phyloP scores from a whole-genome alignment of 2,113 vertebrate species.

The Lagopus muta region DNA sequence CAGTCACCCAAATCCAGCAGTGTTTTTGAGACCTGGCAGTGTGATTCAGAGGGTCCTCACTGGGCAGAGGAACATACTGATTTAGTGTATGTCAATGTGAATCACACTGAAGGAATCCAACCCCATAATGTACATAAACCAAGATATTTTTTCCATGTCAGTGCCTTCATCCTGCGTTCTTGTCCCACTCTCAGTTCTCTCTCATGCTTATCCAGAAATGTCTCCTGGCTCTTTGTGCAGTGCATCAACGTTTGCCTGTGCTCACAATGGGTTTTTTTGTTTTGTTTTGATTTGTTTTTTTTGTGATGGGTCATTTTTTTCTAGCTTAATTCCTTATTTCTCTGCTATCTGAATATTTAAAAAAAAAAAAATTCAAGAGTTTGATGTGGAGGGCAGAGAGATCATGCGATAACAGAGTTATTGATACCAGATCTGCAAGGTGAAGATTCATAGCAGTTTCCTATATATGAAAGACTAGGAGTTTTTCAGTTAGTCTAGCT shows the following conservation, averaged over 20 bases:
- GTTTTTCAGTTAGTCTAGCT: not conserved
- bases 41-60: not conserved
- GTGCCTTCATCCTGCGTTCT: not conserved
- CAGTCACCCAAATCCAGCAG: not conserved
- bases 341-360: not conserved
- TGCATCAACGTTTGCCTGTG: not conserved
- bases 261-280: not conserved
- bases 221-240: not conserved
- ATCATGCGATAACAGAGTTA: not conserved
- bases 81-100: not conserved
- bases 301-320: not conserved
- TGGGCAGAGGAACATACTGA: not conserved
- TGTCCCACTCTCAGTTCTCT: not conserved
- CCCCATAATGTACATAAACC: not conserved
- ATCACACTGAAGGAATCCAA: not conserved
- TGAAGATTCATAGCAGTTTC: not conserved
- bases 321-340: not conserved
- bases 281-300: rapidly evolving
- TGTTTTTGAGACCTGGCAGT: not conserved
- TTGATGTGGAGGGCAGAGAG: rapidly evolving
- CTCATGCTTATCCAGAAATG: not conserved
- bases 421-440: not conserved
- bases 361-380: not conserved
- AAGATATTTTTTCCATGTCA: not conserved
- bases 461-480: not conserved